These are phyloP conservation scores for Clostera curtula DNA, from an alignment of 2,888 invertebrate genomes.

Conservation along the genomic window DNA sequence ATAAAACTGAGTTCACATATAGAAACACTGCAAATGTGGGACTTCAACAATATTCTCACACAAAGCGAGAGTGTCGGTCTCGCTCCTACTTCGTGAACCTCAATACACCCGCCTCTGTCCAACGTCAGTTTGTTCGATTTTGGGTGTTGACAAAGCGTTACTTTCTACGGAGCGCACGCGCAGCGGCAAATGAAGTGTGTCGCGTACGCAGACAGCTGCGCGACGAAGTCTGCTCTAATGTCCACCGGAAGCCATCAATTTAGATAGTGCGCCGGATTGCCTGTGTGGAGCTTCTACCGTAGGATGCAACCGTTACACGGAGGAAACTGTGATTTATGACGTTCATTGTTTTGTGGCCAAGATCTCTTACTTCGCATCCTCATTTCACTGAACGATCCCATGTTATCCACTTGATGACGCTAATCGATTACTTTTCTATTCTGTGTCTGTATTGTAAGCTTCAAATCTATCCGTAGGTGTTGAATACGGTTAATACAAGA, in stretches of 20 bases:
- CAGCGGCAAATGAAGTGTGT: conserved; percentile 69
- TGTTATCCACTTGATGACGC: conserved; percentile 25
- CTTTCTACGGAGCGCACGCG: conserved; percentile 68
- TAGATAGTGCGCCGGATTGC: conserved; percentile 68
- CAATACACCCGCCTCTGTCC: conserved; percentile 30
- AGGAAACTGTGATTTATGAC: conserved; percentile 71
- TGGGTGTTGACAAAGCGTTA: conserved; percentile 63
- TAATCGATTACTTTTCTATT: background rate
- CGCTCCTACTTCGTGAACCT: conserved; percentile 19
- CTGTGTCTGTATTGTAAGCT: too few relatives aligned
- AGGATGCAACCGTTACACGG: conserved; percentile 65
- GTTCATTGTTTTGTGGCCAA: conserved; percentile 66
- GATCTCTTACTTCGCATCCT: conserved; percentile 46
- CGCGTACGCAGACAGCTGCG: conserved; percentile 65
- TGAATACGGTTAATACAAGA: too few relatives aligned
- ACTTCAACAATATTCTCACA: conserved; percentile 25
- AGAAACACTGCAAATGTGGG: conserved; percentile 38
- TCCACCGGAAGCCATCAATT: conserved; percentile 72
- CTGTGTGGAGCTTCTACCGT: conserved; percentile 59
- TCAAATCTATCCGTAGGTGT: too few relatives aligned
- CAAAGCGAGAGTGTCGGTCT: conserved; percentile 27
- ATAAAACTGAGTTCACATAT: conserved; percentile 30
- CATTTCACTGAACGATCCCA: conserved; percentile 38
- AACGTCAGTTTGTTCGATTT: conserved; percentile 48
- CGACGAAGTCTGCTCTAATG: conserved; percentile 61